Evolutionary conservation across 1,140 invertebrate genomes (phyloP).

Genomic region (Harpegnathos saltator): DNA sequence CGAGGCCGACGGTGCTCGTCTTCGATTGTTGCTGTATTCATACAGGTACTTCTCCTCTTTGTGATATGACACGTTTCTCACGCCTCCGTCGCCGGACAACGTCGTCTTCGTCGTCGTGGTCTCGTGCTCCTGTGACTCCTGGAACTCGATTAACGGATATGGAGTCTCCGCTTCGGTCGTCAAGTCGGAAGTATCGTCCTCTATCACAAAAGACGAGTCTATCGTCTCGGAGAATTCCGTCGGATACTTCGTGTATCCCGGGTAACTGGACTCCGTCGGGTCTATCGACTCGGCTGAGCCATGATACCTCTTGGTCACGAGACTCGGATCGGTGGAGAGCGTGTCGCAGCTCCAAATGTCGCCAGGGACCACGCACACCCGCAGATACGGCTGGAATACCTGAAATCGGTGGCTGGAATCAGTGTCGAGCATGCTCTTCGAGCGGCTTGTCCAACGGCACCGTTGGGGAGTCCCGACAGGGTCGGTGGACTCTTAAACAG

Average conservation of each 20-base stretch:
- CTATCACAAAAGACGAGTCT: conserved; percentile 70
- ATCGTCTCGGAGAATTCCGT: conserved; percentile 61
- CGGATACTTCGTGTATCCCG: conserved; percentile 60
- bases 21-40: conserved; percentile 10
- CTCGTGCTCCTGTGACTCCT: conserved; percentile 25
- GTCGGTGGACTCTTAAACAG: too few relatives aligned
- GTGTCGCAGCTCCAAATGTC: conserved; percentile 81
- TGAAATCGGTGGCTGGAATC: conserved; percentile 43
- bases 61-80: conserved; percentile 20
- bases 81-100: background rate
- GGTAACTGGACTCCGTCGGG: conserved; percentile 65
- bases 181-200: conserved; percentile 13
- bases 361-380: conserved; percentile 84
- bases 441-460: too few relatives aligned
- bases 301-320: conserved; percentile 55
- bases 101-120: background rate
- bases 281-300: conserved; percentile 58
- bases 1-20: background rate
- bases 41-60: conserved; percentile 34
- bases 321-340: conserved; percentile 33
- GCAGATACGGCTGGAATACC: conserved; percentile 85
- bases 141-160: conserved; percentile 62
- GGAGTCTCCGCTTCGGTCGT: conserved; percentile 51
- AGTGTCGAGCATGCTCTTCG: too few relatives aligned
- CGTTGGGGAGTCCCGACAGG: too few relatives aligned